Evolutionary conservation across 2,113 vertebrate species (phyloP).

Genomic region (Datnioides undecimradiatus): DNA sequence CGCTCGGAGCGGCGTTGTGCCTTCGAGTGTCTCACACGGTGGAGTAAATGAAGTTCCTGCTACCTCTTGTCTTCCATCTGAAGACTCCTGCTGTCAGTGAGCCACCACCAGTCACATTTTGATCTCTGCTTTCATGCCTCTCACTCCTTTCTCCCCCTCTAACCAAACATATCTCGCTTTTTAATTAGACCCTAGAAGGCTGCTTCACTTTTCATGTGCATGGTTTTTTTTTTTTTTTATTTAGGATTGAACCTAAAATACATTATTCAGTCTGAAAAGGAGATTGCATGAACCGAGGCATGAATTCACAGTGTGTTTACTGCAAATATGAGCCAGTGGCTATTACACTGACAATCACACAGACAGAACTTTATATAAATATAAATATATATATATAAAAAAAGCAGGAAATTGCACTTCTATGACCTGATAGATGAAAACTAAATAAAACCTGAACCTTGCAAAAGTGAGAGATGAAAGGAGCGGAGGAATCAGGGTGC

Average conservation of each 20-base stretch:
- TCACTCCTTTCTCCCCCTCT: conserved; percentile 17
- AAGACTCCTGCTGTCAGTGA: conserved; percentile 48
- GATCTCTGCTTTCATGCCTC: conserved; percentile 51
- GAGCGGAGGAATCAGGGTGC: not conserved
- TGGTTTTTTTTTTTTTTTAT: not conserved
- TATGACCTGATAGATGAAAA: conserved; percentile 61
- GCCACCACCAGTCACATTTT: conserved; percentile 38
- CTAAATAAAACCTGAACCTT: conserved; percentile 51
- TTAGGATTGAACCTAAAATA: conserved; percentile 26
- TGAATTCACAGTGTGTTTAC: conserved; percentile 19
- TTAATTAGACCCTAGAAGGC: conserved; percentile 57
- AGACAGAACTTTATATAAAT: conserved; percentile 41
- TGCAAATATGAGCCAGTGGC: conserved; percentile 29
- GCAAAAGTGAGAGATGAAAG: conserved; percentile 47
- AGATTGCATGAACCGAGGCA: conserved; percentile 27
- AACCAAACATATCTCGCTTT: conserved; percentile 37
- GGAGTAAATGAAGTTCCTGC: conserved; percentile 42
- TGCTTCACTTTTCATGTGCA: conserved; percentile 2
- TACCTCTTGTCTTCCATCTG: conserved; percentile 14
- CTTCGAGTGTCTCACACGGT: conserved; percentile 31
- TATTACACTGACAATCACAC: conserved; percentile 38
- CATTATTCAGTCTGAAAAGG: conserved; percentile 29
- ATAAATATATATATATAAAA: too few relatives aligned
- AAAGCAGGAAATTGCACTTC: conserved; percentile 52
- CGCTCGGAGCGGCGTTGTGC: not conserved